Evolutionary conservation across 2,797 vertebrate genomes (phyloP), one percentile per base, ranked within the genome.

Genomic region (Sitta carolinensis): DNA sequence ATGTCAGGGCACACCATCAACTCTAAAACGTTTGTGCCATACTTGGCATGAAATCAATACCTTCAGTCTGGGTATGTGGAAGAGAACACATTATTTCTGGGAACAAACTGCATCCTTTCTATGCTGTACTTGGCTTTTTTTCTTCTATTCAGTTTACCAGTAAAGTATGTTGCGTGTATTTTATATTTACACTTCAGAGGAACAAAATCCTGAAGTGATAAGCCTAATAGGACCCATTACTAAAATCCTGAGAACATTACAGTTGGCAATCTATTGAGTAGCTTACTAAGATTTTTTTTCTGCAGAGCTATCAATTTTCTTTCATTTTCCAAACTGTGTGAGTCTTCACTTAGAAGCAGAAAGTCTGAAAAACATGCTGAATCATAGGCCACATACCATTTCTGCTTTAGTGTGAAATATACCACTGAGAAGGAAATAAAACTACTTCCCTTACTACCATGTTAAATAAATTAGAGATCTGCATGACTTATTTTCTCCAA

Each of bases 391-490:
- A 63, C 8, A 1, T 27, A 79, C 43, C 25, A 69, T 50, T 42
- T 55, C 68, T 92, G 62, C 79, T 92, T 80, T 43, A 22, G 22
- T 51, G 75, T 70, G 50, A 54, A 84, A 62, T 63, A n/a, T 8
- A 47, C n/a, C 64, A 38, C 54, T 58, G 42, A 92, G 66, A 83
- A 75, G 58, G 62, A 94, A 94, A 91, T 68, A 87, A 79, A 91
- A 68, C 1, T 0, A 87, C 73, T 34, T 87, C 13, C 4, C 27
- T 82, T 86, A 54, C 50, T 74, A 36, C 32, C 9, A 3, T 13
- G 21, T 50, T 62, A 77, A 57, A 76, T 64, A 67, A 69, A 72
- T 30, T 6, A 47, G 29, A 76, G 16, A 45, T 76, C 67, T 67
- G 30, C 19, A 16, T 9, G 45, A 70, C 50, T 75, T 76, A 7